phyloP scores from a whole-genome alignment of 37 sponge, comb jelly and placozoan genomes.

The Lycopodina hypogea region DNA sequence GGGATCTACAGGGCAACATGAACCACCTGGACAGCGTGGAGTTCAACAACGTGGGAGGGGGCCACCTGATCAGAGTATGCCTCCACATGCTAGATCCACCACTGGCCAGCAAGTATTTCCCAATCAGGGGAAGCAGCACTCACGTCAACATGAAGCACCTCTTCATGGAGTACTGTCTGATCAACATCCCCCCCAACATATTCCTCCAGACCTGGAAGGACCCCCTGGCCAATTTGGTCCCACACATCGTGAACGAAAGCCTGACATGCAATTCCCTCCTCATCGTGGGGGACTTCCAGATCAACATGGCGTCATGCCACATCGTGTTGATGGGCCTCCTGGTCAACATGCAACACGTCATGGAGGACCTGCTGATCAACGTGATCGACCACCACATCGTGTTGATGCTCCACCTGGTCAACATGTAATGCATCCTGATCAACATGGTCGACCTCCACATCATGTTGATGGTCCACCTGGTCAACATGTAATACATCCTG shows the following conservation, averaged over 20 bases:
- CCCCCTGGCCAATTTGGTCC: not conserved
- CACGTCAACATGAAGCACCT: not conserved
- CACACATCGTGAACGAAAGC: not conserved
- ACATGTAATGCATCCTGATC: not conserved
- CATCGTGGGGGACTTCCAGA: not conserved
- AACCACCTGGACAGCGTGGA: constrained; percentile 13
- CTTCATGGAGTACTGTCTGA: not conserved
- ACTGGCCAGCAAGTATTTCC: not conserved
- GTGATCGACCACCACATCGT: too few species aligned
- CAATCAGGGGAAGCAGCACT: not conserved
- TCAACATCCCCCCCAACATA: not conserved
- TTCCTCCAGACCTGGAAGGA: not conserved
- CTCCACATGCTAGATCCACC: not conserved
- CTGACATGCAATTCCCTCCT: not conserved
- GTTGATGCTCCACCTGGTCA: constrained; percentile 1
- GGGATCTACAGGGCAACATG: constrained; percentile 7
- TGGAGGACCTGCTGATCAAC: constrained; percentile 10
- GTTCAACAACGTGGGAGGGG: constrained; percentile 2
- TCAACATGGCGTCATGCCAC: not conserved
- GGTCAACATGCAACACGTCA: not conserved
- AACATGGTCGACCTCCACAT: not conserved
- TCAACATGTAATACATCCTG: not conserved
- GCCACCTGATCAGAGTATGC: constrained; percentile 4
- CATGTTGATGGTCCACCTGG: too few species aligned
- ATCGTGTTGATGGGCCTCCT: not conserved